Base-by-base conservation (phyloP, 2,797 vertebrate species). In the Eulemur coronatus region DNA sequence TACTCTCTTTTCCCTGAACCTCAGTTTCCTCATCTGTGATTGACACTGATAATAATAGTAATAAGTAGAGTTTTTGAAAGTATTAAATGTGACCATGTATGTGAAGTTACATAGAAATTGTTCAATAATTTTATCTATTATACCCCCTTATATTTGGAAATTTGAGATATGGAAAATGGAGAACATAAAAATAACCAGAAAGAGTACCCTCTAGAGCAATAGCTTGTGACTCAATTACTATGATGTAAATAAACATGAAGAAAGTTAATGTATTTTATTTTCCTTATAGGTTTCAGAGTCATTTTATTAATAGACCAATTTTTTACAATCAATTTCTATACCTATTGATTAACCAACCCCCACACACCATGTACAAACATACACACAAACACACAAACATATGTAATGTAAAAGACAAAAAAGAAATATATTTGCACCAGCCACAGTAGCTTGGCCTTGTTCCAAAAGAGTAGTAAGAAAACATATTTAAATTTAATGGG, bases 401-500 rank as follows among this genome's bases (percentile, higher is more conserved):
- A 41, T 33, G n/a, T 43, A 41, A 35, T 20, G 17, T 35, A 70
- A 73, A 13, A 38, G 15, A 26, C 1, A 72, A 93, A 43, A 78
- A 57, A 24, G 26, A 28, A 79, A 69, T 24, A 61, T 41, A 72
- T 63, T 91, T 97, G 8, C 55, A 50, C 79, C 11, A 76, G 59
- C 33, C n/a, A 84, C 22, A 50, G 26, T 41, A 18, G 9, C 18
- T 89, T 92, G 88, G 69, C 50, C 33, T 91, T 93, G 28, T 89
- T 94, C n/a, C 28, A 55, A 48, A 90, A 52, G 30, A 50, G 3
- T 33, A 94, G 63, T 35, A 63, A 89, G 88, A 94, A 94, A 92
- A 41, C 1, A 2, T 86, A 72, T 33, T 90, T 73, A 55, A 94
- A 89, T 33, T 20, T 41, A 33, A 57, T 81, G 26, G 38, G 67